Conservation (phyloP, 2,888 invertebrate species). For the Neoaliturus tenellus region DNA sequence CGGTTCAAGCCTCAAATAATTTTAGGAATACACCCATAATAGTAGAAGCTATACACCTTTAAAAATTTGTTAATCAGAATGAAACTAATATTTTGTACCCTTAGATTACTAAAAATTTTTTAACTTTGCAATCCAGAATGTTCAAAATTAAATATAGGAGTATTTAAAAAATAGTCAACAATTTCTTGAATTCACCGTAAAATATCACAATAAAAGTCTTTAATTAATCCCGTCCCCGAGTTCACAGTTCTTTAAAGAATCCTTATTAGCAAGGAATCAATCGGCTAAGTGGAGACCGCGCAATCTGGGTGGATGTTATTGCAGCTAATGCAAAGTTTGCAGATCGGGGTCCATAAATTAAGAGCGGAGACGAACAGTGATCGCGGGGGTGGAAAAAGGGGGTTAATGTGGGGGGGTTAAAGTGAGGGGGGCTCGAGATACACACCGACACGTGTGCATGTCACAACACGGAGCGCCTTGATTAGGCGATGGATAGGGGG, state of each 20-base stretch:
- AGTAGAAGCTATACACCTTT: no score
- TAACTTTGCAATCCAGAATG: no score
- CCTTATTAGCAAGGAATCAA: constrained; percentile 34
- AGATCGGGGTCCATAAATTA: constrained; percentile 49
- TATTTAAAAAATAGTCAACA: no score
- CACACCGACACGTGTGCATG: constrained; percentile 11
- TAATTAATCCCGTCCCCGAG: not conserved
- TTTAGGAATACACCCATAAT: no score
- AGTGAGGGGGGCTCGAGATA: not conserved
- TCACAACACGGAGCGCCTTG: constrained; percentile 25
- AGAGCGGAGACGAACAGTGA: constrained; percentile 5
- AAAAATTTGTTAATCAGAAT: no score
- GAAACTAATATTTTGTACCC: no score
- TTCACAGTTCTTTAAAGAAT: not conserved
- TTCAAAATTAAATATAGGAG: no score
- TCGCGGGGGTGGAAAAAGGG: not conserved
- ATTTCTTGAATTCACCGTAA: no score
- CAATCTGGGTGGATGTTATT: constrained; percentile 42
- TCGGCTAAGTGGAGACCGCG: constrained; percentile 30
- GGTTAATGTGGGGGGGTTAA: not conserved
- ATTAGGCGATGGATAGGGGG: not conserved
- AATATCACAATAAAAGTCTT: no score
- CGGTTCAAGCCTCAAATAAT: no score
- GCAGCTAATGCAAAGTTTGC: constrained; percentile 52
- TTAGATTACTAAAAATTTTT: no score